Evolutionary conservation across 2,113 vertebrate genomes (phyloP).

Genomic region (Bufo bufo): DNA sequence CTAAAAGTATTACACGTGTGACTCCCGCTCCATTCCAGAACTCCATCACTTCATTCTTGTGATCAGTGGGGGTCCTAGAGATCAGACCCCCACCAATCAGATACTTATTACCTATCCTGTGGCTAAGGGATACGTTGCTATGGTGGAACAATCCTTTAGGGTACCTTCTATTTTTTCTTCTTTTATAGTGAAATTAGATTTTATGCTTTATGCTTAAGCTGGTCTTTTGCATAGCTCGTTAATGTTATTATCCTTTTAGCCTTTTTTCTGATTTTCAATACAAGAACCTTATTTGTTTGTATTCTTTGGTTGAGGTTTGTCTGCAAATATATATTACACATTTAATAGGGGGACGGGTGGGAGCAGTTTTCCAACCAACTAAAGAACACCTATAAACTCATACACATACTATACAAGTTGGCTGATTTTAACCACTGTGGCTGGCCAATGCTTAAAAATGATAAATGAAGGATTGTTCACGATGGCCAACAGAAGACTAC

Average conservation of each 20-base stretch:
- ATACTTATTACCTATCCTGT: too few species aligned
- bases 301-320: slow-evolving; percentile 63
- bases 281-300: slow-evolving; percentile 66
- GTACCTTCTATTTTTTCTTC: slow-evolving; percentile 70
- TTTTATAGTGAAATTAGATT: slow-evolving; percentile 71
- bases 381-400: neutral
- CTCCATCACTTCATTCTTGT: too few species aligned
- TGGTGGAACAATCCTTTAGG: slow-evolving; percentile 58
- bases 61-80: too few species aligned
- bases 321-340: neutral
- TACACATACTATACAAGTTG: neutral
- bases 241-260: slow-evolving; percentile 48
- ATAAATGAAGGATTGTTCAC: too few species aligned
- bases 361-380: neutral
- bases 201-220: slow-evolving; percentile 86
- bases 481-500: too few species aligned
- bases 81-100: too few species aligned
- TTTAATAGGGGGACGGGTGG: neutral
- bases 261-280: slow-evolving; percentile 63
- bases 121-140: too few species aligned
- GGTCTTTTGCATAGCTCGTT: slow-evolving; percentile 87
- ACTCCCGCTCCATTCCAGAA: too few species aligned
- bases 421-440: too few species aligned
- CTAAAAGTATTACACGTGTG: too few species aligned
- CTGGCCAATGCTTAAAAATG: too few species aligned